phyloP scores from a whole-genome alignment of 2,888 invertebrate species.

The Cepaea hortensis region DNA sequence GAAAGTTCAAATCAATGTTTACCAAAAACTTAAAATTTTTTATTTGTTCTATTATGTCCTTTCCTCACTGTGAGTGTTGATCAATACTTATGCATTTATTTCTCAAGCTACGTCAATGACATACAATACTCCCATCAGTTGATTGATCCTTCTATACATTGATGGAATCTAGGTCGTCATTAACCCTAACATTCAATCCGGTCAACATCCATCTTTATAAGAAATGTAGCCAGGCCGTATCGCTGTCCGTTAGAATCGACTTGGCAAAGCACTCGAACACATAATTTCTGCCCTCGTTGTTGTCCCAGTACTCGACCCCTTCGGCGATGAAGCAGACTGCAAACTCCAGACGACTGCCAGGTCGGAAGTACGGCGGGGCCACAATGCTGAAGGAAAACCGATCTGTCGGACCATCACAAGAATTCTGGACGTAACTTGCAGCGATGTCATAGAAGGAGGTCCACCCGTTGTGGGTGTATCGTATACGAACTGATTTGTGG shows the following conservation, averaged over 20 bases:
- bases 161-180: no score
- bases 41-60: no score
- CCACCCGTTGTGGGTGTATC: slow-evolving; percentile 92
- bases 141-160: no score
- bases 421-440: slow-evolving; percentile 85
- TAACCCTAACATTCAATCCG: no score
- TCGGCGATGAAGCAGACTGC: slow-evolving; percentile 66
- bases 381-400: slow-evolving; percentile 84
- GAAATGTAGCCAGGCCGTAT: slow-evolving; percentile 72
- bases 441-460: slow-evolving; percentile 88
- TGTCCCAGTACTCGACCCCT: slow-evolving; percentile 73
- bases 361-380: slow-evolving; percentile 67
- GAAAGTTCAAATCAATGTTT: no score
- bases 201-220: slow-evolving; percentile 52
- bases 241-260: slow-evolving; percentile 66
- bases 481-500: slow-evolving; percentile 91
- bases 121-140: no score
- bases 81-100: no score
- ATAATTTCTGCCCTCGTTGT: slow-evolving; percentile 71
- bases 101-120: no score
- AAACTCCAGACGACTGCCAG: slow-evolving; percentile 68
- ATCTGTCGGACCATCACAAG: slow-evolving; percentile 93
- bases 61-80: no score
- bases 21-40: no score
- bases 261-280: slow-evolving; percentile 72